phyloP scores from a whole-genome alignment of 2,113 vertebrate genomes.

The Delphinus delphis region DNA sequence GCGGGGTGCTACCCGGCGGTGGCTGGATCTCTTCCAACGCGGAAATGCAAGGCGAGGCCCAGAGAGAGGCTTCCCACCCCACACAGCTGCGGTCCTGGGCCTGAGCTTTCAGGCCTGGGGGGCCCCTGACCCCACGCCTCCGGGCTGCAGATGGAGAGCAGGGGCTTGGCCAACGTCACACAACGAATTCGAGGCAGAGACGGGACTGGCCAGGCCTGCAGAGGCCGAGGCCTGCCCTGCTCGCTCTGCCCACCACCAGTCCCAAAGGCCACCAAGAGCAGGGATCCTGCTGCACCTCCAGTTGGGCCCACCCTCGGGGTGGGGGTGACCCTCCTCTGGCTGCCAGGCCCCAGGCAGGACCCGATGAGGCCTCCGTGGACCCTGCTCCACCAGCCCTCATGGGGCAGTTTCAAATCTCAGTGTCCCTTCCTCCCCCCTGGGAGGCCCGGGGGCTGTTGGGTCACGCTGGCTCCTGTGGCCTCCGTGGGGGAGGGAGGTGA shows the following conservation, averaged over 20 bases:
- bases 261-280: background rate
- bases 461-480: background rate
- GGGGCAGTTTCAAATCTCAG: rapidly evolving
- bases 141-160: background rate
- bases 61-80: background rate
- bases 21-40: background rate
- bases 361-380: background rate
- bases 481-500: background rate
- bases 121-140: background rate
- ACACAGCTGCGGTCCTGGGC: background rate
- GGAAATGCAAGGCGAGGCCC: background rate
- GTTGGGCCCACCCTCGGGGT: background rate
- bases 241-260: rapidly evolving
- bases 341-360: background rate
- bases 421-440: background rate
- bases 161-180: background rate
- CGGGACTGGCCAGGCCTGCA: background rate
- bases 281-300: background rate
- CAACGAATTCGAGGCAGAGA: background rate
- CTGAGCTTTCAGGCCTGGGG: background rate
- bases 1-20: background rate
- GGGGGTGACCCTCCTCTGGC: background rate
- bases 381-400: rapidly evolving
- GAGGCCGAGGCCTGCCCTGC: background rate
- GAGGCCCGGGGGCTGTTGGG: background rate